phyloP scores from a whole-genome alignment of 2,797 vertebrate genomes.

The Craterocephalus amniculus region DNA sequence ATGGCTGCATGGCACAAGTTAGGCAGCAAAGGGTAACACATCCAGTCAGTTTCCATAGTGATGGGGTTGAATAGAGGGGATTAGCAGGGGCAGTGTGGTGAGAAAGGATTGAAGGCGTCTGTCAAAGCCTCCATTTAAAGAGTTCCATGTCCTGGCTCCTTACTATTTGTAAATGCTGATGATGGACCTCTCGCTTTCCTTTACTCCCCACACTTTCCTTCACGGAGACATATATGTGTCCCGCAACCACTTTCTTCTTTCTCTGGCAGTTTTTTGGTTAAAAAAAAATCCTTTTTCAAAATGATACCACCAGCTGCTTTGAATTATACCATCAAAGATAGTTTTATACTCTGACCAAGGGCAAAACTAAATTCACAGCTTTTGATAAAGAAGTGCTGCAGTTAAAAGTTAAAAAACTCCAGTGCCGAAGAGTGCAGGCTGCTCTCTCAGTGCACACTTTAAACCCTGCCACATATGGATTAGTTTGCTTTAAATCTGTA shows the following conservation, averaged over 20 bases:
- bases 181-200: constrained; percentile 46
- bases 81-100: constrained; percentile 77
- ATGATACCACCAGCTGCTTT: background rate
- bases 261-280: constrained; percentile 9
- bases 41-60: constrained; percentile 86
- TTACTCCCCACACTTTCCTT: constrained; percentile 16
- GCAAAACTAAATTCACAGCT: background rate
- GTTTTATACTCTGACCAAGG: background rate
- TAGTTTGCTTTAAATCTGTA: constrained; percentile 15
- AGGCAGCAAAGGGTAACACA: constrained; percentile 73
- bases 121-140: constrained; percentile 73
- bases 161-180: constrained; percentile 56
- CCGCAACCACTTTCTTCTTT: constrained; percentile 17
- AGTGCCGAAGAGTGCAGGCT: background rate
- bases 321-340: background rate
- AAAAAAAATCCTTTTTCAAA: too few species aligned
- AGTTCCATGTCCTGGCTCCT: constrained; percentile 58
- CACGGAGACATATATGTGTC: constrained; percentile 10
- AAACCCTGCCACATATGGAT: constrained; percentile 1
- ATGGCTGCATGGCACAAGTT: constrained; percentile 75
- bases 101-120: constrained; percentile 75
- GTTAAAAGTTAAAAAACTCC: background rate
- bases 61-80: constrained; percentile 81
- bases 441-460: constrained; percentile 9
- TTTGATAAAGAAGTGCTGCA: background rate